phyloP scores from a whole-genome alignment of 2,888 invertebrate genomes.

The Drosophila nr. perissopoda region DNA sequence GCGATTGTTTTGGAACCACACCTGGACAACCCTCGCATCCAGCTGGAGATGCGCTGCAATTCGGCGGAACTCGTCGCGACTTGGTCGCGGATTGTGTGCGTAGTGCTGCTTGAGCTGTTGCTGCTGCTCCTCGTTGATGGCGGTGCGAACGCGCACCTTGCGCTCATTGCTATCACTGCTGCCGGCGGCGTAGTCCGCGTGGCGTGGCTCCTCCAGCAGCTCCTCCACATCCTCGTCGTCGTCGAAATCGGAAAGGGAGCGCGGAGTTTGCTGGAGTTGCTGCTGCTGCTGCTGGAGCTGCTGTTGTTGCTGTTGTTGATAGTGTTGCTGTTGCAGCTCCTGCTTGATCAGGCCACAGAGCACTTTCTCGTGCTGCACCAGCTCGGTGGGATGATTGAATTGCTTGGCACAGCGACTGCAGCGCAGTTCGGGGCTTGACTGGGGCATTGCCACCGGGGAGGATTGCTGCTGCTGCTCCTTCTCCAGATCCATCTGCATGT shows the following conservation, averaged over 20 bases:
- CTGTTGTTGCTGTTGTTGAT: constrained; percentile 59
- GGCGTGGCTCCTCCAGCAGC: constrained; percentile 64
- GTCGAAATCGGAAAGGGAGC: constrained; percentile 81
- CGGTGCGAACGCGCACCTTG: constrained; percentile 95
- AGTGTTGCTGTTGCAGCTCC: constrained; percentile 85
- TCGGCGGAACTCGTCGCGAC: constrained; percentile 95
- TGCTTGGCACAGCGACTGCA: constrained; percentile 87
- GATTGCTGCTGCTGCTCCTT: constrained; percentile 25
- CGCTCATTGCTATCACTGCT: constrained; percentile 86
- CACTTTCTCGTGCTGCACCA: constrained; percentile 90
- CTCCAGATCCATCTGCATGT: constrained; percentile 53
- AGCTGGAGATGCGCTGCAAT: constrained; percentile 92
- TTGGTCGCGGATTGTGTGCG: constrained; percentile 95
- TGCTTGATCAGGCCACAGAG: constrained; percentile 85
- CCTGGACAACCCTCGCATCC: constrained; percentile 93
- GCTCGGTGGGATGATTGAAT: constrained; percentile 87
- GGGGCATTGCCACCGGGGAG: neutral
- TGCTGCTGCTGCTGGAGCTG: constrained; percentile 25
- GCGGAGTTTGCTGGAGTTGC: constrained; percentile 42
- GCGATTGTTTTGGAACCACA: constrained; percentile 98
- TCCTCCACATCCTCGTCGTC: constrained; percentile 68
- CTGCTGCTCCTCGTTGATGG: constrained; percentile 97
- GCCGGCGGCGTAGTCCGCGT: constrained; percentile 83
- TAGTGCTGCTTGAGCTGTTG: constrained; percentile 95
- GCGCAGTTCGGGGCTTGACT: constrained; percentile 77